Evolutionary conservation across 2,797 vertebrate species (phyloP).

Genomic region (Anguilla obscura): DNA sequence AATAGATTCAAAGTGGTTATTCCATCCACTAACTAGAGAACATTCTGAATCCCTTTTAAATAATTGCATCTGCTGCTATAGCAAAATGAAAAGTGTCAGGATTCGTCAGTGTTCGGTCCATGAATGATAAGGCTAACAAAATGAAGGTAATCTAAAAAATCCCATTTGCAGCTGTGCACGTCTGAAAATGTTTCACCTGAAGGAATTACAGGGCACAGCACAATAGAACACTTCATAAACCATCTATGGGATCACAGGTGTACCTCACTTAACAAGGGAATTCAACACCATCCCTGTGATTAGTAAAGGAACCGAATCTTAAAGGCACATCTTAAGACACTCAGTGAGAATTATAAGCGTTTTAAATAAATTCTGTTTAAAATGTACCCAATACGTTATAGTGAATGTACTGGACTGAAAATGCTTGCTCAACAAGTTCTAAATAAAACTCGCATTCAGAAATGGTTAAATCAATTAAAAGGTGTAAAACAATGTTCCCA

Average conservation of each 20-base stretch:
- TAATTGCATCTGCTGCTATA: background rate
- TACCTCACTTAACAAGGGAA: background rate
- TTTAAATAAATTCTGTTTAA: background rate
- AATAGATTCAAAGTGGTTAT: background rate
- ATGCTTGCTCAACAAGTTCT: slow-evolving; percentile 23
- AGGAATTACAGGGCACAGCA: background rate
- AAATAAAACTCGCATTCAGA: background rate
- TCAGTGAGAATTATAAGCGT: background rate
- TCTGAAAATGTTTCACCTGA: background rate
- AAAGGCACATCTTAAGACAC: background rate
- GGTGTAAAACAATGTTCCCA: slow-evolving; percentile 44
- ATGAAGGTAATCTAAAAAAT: background rate
- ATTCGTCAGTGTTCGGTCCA: background rate
- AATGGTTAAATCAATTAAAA: slow-evolving; percentile 7
- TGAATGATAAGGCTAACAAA: background rate
- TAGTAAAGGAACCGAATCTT: background rate
- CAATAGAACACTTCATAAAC: background rate
- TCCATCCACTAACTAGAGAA: background rate
- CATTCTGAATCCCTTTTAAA: background rate
- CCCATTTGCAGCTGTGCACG: background rate
- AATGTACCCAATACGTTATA: background rate
- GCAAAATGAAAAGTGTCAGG: background rate
- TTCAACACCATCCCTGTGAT: background rate
- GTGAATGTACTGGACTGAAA: background rate
- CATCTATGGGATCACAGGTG: background rate